phyloP scores from a whole-genome alignment of 1,140 invertebrate genomes.

The Heliconius hewitsoni region DNA sequence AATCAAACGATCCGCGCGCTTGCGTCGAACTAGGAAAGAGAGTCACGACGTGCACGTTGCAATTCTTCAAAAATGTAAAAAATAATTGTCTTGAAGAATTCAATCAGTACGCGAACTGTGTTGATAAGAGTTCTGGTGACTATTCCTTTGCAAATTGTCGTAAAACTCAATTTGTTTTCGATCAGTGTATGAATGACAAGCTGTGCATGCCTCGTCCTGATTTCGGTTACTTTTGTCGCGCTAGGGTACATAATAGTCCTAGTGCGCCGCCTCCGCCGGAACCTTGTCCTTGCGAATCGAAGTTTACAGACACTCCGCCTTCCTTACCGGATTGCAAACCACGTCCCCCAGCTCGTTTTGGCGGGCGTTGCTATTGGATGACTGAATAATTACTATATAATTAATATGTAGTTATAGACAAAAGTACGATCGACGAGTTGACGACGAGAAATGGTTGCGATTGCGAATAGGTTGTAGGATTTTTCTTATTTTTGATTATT shows the following conservation, averaged over 20 bases:
- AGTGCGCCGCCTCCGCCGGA: constrained; percentile 80
- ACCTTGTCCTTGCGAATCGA: constrained; percentile 76
- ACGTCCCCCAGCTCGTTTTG: constrained; percentile 83
- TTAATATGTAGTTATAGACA: neutral
- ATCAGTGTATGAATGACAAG: constrained; percentile 93
- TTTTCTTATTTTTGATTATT: too few species aligned
- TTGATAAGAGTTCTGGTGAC: constrained; percentile 89
- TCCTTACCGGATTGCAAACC: constrained; percentile 84
- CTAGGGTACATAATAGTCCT: constrained; percentile 87
- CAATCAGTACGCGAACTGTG: constrained; percentile 91
- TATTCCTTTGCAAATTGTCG: constrained; percentile 88
- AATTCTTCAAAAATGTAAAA: constrained; percentile 94
- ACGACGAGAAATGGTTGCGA: too few species aligned
- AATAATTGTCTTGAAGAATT: constrained; percentile 92
- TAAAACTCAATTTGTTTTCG: constrained; percentile 91
- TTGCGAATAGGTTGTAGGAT: too few species aligned
- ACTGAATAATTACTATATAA: constrained; percentile 53
- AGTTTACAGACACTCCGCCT: constrained; percentile 82
- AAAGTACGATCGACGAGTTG: too few species aligned
- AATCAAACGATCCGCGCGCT: constrained; percentile 91
- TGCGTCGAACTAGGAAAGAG: constrained; percentile 94
- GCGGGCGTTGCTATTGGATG: constrained; percentile 76
- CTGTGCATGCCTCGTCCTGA: constrained; percentile 90
- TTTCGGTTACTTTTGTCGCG: constrained; percentile 91
- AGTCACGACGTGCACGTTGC: constrained; percentile 93